Evolutionary conservation across 2,888 invertebrate species (phyloP).

Genomic region (Invenusta paracnida): DNA sequence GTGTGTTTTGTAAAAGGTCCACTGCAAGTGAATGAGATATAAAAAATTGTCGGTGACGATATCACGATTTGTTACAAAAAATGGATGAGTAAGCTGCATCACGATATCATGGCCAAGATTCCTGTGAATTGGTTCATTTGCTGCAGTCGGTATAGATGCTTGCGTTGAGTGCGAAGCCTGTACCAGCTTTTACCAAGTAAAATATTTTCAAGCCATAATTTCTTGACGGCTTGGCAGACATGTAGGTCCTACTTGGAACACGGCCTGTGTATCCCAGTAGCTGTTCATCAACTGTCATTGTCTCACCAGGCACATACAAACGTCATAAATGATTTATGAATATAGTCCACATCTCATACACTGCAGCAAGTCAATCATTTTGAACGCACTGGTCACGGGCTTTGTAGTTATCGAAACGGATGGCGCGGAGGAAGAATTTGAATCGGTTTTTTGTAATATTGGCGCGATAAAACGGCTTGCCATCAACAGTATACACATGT

Average conservation of each 20-base stretch:
- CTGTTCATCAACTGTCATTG: neutral
- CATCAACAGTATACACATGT: neutral
- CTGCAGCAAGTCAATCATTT: neutral
- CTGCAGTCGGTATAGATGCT: neutral
- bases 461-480: conserved; percentile 7
- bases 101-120: conserved; percentile 13
- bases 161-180: neutral
- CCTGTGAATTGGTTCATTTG: neutral
- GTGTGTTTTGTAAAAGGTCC: neutral
- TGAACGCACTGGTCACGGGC: neutral
- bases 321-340: neutral
- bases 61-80: conserved; percentile 2
- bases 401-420: neutral
- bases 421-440: conserved; percentile 6
- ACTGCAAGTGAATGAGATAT: conserved; percentile 8
- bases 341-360: neutral
- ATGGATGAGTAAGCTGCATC: neutral
- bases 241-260: conserved; percentile 1
- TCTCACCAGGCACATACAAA: conserved; percentile 11
- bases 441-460: neutral
- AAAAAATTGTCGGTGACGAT: conserved; percentile 18
- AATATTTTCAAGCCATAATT: conserved; percentile 7
- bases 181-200: neutral
- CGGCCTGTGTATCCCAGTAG: neutral
- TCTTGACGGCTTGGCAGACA: conserved; percentile 3